Conservation (phyloP, 2,888 invertebrate genomes). For the Conistra vaccinii region DNA sequence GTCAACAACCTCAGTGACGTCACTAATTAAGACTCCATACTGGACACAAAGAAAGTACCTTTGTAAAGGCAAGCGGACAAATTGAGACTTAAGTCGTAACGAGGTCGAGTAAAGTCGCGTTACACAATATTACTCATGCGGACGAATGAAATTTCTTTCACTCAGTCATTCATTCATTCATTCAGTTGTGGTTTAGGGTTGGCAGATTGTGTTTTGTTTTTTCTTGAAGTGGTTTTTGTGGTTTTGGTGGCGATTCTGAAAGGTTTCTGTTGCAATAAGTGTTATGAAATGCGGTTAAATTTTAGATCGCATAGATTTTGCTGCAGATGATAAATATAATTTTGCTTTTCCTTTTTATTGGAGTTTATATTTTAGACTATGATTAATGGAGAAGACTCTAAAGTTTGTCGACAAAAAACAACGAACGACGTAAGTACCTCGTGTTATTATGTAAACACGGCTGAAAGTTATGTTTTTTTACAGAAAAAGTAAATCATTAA, state of each 20-base stretch:
- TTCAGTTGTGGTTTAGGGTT: slow-evolving; percentile 55
- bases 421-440: neutral
- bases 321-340: too few relatives aligned
- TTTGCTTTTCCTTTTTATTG: too few relatives aligned
- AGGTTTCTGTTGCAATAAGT: neutral
- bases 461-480: too few relatives aligned
- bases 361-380: neutral
- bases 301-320: neutral
- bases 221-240: neutral
- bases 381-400: neutral
- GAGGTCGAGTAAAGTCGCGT: slow-evolving; percentile 60
- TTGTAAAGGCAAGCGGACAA: slow-evolving; percentile 56
- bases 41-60: slow-evolving; percentile 50
- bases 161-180: slow-evolving; percentile 69
- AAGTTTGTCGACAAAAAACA: too few relatives aligned
- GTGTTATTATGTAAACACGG: neutral
- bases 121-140: slow-evolving; percentile 68
- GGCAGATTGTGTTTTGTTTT: slow-evolving; percentile 8
- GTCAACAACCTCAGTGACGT: slow-evolving; percentile 42
- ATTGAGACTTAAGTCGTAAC: slow-evolving; percentile 58
- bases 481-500: too few relatives aligned
- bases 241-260: neutral
- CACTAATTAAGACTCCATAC: slow-evolving; percentile 54
- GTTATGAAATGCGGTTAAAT: neutral
- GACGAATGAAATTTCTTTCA: slow-evolving; percentile 68